phyloP scores from a whole-genome alignment of 1,140 invertebrate genomes.

The Agrypnia vestita region DNA sequence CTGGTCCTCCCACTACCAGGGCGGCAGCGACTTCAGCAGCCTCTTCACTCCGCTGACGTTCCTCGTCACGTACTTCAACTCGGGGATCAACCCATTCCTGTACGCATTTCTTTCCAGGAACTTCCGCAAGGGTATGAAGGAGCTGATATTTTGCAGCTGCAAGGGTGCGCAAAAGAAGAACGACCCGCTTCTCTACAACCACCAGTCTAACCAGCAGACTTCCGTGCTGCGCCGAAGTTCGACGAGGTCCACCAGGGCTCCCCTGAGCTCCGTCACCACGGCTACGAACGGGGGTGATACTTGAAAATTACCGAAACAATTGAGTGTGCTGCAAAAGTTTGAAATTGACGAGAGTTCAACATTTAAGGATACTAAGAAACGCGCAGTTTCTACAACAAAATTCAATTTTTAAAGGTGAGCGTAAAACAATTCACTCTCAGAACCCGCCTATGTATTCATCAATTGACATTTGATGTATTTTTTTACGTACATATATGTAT shows the following conservation, averaged over 20 bases:
- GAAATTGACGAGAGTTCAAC: slow-evolving; percentile 51
- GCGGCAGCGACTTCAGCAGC: slow-evolving; percentile 79
- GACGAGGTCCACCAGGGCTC: slow-evolving; percentile 70
- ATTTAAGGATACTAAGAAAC: neutral
- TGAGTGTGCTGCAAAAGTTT: slow-evolving; percentile 36
- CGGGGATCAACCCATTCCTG: slow-evolving; percentile 87
- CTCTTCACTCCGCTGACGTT: slow-evolving; percentile 88
- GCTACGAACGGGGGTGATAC: slow-evolving; percentile 69
- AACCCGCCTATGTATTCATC: too few species aligned
- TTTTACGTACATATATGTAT: too few species aligned
- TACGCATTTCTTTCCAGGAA: slow-evolving; percentile 89
- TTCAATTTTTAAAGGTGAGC: too few species aligned
- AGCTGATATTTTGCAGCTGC: slow-evolving; percentile 76
- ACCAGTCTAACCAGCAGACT: slow-evolving; percentile 64
- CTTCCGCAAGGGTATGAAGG: slow-evolving; percentile 81
- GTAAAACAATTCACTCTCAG: too few species aligned
- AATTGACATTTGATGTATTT: too few species aligned
- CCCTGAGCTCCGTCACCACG: slow-evolving; percentile 71
- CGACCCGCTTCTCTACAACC: slow-evolving; percentile 68
- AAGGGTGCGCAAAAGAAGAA: slow-evolving; percentile 66
- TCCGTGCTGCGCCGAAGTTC: slow-evolving; percentile 68
- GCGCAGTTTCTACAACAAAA: too few species aligned
- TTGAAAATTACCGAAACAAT: slow-evolving; percentile 63
- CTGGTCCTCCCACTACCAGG: slow-evolving; percentile 78
- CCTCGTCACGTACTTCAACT: slow-evolving; percentile 88